These are phyloP conservation scores for Apis laboriosa DNA, from an alignment of 1,140 invertebrate species.

Conservation along the genomic window DNA sequence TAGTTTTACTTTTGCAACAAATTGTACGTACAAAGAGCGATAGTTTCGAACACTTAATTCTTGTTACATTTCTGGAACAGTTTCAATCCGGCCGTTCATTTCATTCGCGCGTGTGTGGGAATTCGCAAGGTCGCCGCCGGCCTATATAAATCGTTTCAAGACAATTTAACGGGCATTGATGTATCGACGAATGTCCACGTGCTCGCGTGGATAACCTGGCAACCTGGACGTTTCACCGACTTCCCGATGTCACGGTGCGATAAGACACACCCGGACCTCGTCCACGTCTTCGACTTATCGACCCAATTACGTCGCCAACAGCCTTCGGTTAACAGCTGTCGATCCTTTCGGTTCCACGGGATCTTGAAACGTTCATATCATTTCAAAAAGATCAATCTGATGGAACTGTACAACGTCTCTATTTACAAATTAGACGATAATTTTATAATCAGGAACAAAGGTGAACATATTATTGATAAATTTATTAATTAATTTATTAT, in stretches of 20 bases:
- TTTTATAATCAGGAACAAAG: too few species aligned
- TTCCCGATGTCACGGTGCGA: slow-evolving; percentile 23
- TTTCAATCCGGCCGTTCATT: neutral
- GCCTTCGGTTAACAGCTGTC: neutral
- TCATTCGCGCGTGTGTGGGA: neutral
- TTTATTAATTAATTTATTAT: too few species aligned
- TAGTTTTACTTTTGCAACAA: too few species aligned
- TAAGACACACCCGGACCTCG: slow-evolving; percentile 32
- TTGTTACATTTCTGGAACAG: too few species aligned
- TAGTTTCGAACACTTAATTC: too few species aligned
- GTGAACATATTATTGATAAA: too few species aligned
- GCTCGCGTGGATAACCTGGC: slow-evolving; percentile 66
- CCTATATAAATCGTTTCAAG: slow-evolving; percentile 63
- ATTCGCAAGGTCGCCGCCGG: slow-evolving; percentile 37
- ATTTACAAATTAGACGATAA: too few species aligned
- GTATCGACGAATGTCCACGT: slow-evolving; percentile 63
- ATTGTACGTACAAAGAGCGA: too few species aligned
- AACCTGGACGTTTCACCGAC: slow-evolving; percentile 52
- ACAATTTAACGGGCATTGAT: slow-evolving; percentile 72
- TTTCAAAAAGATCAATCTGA: too few species aligned
- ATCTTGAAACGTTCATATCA: too few species aligned
- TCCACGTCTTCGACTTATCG: slow-evolving; percentile 52
- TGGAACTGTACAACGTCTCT: too few species aligned
- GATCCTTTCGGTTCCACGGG: neutral
- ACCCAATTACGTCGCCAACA: slow-evolving; percentile 57